Base-by-base conservation (phyloP, 2,113 vertebrate genomes). In the Zootoca vivipara region DNA sequence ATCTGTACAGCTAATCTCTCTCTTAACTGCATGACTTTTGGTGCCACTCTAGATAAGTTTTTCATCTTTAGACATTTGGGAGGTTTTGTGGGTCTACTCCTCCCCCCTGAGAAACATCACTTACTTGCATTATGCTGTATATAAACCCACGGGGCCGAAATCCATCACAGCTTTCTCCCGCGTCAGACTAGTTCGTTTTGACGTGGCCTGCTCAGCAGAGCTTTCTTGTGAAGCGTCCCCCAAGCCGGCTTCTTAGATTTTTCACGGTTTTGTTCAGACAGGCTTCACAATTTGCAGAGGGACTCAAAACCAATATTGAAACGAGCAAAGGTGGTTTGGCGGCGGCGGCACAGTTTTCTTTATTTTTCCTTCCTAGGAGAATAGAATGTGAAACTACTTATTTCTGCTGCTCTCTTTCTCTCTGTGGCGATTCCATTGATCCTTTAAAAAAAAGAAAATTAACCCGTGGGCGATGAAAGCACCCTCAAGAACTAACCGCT, bases 331-430 rank as follows among this genome's bases (percentile, higher is more conserved):
- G 26, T 30, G 33, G 72, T 18, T 33, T 73, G 72, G 15, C 33
- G 72, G 33, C 9, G 28, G 67, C 22, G 28, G 24, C 24, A n/a
- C 28, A 4, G 20, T 42, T 82, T 65, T 62, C 40, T 30, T 64
- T 40, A 0, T 82, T 38, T 89, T 92, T 91, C 91, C 86, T 88
- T 85, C 93, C 65, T 93, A 91, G 88, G 92, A 88, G 88, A 89
- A 91, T 52, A 93, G 85, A 94, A 95, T 95, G 93, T 95, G 95
- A 95, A 95, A 38, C 69, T 56, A 22, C 33, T 69, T 93, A 46
- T 93, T 93, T 85, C 73, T 93, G 88, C 94, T 92, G 90, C 93
- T 95, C 88, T 90, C 64, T 40, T 16, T 85, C 91, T 92, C 22
- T 35, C 42, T 9, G 28, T 22, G 69, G 46, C 26, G 24, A 9